Percentiles rank a stretch among this genome's conserved stretches.
Conservation (phyloP, 2,797 vertebrate genomes). For the Ptychadena robeensis region DNA sequence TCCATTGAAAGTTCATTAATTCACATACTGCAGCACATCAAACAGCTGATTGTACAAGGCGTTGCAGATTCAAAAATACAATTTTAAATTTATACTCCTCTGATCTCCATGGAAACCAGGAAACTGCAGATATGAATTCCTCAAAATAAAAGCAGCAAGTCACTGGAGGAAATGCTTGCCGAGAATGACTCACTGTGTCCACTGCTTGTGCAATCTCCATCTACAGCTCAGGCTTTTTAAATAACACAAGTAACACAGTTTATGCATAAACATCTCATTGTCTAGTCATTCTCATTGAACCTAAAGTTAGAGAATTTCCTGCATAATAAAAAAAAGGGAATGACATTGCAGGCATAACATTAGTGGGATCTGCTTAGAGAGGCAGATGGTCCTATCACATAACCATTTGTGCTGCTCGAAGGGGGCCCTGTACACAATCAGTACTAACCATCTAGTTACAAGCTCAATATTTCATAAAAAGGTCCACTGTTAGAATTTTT, state of each 20-base stretch:
- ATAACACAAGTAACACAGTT: background rate
- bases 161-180: conserved; percentile 40
- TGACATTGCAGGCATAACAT: background rate
- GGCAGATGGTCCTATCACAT: background rate
- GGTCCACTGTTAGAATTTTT: no score
- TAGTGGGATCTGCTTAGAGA: background rate
- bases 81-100: conserved; percentile 49
- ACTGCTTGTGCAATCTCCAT: conserved; percentile 10
- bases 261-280: background rate
- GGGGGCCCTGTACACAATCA: no score
- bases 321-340: background rate
- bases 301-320: background rate
- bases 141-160: conserved; percentile 51
- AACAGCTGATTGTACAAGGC: conserved; percentile 47
- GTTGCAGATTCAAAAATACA: conserved; percentile 50
- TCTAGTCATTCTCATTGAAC: no score
- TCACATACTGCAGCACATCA: conserved; percentile 26
- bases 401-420: background rate
- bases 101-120: conserved; percentile 42
- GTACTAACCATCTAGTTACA: no score
- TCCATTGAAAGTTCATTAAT: conserved; percentile 37
- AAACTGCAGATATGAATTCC: conserved; percentile 26
- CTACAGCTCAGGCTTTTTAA: background rate
- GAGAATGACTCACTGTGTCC: conserved; percentile 37
- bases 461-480: no score